Evolutionary conservation across 2,113 vertebrate genomes (phyloP), one percentile per base, ranked within the genome.

Genomic region (Notothenia coriiceps): DNA sequence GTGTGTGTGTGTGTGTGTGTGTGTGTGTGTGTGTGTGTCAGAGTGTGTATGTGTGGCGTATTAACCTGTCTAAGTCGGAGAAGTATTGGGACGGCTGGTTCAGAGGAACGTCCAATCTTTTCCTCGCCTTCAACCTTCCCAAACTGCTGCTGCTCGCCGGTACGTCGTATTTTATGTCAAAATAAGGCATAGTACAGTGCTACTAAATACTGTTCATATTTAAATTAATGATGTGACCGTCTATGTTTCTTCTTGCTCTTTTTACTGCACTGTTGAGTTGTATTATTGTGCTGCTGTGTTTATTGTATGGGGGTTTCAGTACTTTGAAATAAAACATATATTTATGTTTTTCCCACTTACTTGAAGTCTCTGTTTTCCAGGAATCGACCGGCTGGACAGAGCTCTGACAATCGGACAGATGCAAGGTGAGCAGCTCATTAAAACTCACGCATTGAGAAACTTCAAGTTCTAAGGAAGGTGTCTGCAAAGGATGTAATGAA

Each of bases 11-110:
- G 63, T 95, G 94, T 35, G 35, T 35, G 35, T 77, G 43, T 83
- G 54, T 59, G 0, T 74, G 1, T 62, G 2, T 66, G 57, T 35
- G 49, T 40, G 2, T 66, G 57, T 35, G 49, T 14, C 1, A 25
- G 86, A 80, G 73, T 43, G 85, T 92, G 68, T 95, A 93, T 59
- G 86, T 88, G 63, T 95, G 94, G 93, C 85, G 91, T 63, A 90
- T 94, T 2, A 93, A 95, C 52, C 84, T 94, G 68, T 94, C 94
- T 13, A 94, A 93, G 82, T 92, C 93, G 6, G 94, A 94, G 44
- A 94, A 94, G 77, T 94, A 93, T n/a, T 95, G 94, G 94, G 93
- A 95, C 1, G 93, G 92, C 69, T 95, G 94, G 94, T 95, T 95
- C 40, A 83, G 93, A 76, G 94, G 94, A 63, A 93, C 93, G 43